A percentile compares a stretch with the other conserved stretches of the same genome.
Conservation (phyloP, 2,888 invertebrate species). For the Chrysolina oricalcia region DNA sequence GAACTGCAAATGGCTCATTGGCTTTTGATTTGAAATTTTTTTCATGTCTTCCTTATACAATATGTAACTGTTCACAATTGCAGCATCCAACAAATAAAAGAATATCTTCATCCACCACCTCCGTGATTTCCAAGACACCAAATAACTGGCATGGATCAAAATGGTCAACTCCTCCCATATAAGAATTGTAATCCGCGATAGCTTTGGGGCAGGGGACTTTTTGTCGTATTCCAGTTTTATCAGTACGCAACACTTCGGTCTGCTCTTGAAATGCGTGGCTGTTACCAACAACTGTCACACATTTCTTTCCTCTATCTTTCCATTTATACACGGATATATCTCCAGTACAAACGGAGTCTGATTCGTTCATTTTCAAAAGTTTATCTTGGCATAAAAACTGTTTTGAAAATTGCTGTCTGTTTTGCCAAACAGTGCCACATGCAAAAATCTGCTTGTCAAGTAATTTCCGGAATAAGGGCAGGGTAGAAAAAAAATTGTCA, state of each 20-base stretch:
- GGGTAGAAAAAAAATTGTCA: constrained; percentile 47
- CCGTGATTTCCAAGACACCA: too few species aligned
- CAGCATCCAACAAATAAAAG: too few species aligned
- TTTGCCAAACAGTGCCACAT: constrained; percentile 61
- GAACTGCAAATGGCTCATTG: constrained; percentile 13
- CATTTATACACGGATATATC: constrained; percentile 59
- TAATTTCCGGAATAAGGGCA: constrained; percentile 55
- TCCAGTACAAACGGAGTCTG: too few species aligned
- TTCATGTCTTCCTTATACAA: too few species aligned
- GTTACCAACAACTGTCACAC: constrained; percentile 54
- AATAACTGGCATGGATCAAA: not conserved
- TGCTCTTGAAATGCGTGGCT: constrained; percentile 50
- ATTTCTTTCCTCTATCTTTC: constrained; percentile 61
- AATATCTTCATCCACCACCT: too few species aligned
- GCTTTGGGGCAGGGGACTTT: too few species aligned
- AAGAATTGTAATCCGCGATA: too few species aligned
- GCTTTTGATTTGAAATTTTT: constrained; percentile 6
- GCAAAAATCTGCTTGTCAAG: constrained; percentile 55
- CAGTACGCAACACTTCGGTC: too few species aligned
- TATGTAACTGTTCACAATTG: too few species aligned
- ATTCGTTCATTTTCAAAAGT: constrained; percentile 50
- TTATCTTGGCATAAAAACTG: constrained; percentile 55
- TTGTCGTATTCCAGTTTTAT: too few species aligned
- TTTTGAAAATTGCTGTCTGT: constrained; percentile 59
- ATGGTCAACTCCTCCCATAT: too few species aligned